Conservation (phyloP, 2,113 vertebrate species). For the Ammodytes marinus region DNA sequence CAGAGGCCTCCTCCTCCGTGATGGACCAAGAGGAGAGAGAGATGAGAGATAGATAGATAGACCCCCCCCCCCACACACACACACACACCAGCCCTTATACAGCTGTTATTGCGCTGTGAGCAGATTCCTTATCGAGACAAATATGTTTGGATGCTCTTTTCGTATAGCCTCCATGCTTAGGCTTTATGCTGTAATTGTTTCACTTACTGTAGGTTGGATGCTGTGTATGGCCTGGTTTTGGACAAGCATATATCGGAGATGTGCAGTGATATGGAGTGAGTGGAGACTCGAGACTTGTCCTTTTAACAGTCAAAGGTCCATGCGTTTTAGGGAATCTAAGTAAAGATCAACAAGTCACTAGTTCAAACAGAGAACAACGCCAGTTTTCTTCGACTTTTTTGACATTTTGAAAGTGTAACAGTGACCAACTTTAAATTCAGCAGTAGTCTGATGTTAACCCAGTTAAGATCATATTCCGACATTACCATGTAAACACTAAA, state of each 20-base stretch:
- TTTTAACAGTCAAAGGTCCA: background rate
- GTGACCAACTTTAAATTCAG: too few relatives aligned
- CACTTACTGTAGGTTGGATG: background rate
- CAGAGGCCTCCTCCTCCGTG: slow-evolving; percentile 63
- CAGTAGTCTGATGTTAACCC: too few relatives aligned
- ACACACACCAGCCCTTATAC: slow-evolving; percentile 20
- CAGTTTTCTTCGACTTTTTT: background rate
- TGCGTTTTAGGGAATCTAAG: background rate
- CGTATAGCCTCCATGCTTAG: background rate
- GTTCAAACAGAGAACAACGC: background rate
- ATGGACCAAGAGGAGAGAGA: slow-evolving; percentile 61
- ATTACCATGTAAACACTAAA: too few relatives aligned
- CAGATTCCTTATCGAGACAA: slow-evolving; percentile 72
- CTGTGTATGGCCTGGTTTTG: background rate
- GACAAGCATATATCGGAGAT: background rate
- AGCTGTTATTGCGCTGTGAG: slow-evolving; percentile 59
- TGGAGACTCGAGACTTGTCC: background rate
- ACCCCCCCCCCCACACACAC: too few relatives aligned
- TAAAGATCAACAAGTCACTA: background rate
- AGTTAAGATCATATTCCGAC: too few relatives aligned
- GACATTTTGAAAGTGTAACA: background rate
- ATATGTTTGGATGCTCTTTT: slow-evolving; percentile 60
- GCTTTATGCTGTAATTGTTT: slow-evolving; percentile 18
- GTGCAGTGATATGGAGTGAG: background rate
- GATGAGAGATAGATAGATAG: slow-evolving; percentile 49